These are phyloP conservation scores for Elanus axillaris DNA, from an alignment of 2,113 vertebrate genomes.

Conservation along the genomic window DNA sequence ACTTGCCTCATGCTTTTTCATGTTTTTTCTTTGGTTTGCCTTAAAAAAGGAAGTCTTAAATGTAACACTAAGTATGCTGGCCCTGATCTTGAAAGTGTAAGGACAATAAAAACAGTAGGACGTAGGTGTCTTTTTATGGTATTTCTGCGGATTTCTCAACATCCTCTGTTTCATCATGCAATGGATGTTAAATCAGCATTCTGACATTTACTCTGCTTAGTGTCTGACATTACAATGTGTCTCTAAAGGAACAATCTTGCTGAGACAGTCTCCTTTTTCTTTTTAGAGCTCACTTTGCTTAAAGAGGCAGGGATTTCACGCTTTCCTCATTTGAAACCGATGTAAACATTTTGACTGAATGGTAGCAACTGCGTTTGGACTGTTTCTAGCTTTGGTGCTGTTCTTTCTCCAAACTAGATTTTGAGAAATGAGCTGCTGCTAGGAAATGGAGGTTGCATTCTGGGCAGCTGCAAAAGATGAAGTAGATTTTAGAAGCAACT, in stretches of 20 bases:
- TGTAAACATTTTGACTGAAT: neutral
- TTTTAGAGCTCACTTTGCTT: neutral
- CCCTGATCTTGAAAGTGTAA: neutral
- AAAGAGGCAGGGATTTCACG: neutral
- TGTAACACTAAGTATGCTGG: neutral
- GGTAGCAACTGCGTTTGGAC: neutral
- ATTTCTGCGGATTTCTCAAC: neutral
- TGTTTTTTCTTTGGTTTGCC: neutral
- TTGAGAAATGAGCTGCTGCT: neutral
- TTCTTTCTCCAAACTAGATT: neutral
- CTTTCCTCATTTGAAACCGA: rapidly evolving
- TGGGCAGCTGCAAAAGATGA: neutral
- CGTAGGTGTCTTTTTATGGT: neutral
- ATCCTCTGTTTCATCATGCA: neutral
- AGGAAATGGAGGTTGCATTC: neutral
- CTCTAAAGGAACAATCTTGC: neutral
- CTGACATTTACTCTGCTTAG: neutral
- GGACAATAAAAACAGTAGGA: neutral
- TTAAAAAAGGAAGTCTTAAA: neutral
- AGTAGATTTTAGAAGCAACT: neutral
- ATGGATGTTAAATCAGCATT: rapidly evolving
- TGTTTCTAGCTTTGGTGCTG: neutral
- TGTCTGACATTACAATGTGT: neutral
- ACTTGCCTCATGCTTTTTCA: neutral
- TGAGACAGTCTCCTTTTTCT: neutral